Evolutionary conservation across 2,113 vertebrate species (phyloP).

Genomic region (Oreotragus oreotragus): DNA sequence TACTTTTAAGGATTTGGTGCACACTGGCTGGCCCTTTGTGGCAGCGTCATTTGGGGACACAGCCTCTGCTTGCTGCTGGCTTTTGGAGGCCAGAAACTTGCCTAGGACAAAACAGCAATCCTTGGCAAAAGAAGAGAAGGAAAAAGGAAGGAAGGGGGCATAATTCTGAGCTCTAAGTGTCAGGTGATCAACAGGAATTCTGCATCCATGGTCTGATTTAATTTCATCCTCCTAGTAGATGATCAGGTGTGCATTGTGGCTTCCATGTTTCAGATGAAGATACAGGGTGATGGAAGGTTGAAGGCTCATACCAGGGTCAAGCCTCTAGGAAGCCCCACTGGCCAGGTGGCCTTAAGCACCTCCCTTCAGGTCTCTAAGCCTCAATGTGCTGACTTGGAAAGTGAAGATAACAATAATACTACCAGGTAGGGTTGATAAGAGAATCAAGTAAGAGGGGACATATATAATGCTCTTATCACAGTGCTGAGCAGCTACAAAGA

Average conservation of each 20-base stretch:
- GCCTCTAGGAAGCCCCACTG: neutral
- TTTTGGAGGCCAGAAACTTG: neutral
- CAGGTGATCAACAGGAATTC: neutral
- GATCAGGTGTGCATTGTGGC: neutral
- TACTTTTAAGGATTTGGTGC: conserved; percentile 57
- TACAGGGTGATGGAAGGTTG: neutral
- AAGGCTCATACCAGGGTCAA: neutral
- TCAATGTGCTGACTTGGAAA: neutral
- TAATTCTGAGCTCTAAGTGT: neutral
- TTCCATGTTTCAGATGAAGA: neutral
- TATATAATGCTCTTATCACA: neutral
- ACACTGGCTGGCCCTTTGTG: conserved; percentile 31
- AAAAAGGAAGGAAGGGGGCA: neutral
- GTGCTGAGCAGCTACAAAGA: neutral
- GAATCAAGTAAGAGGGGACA: neutral
- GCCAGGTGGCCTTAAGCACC: neutral
- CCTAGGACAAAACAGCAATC: neutral
- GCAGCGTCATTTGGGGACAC: neutral
- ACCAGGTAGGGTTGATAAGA: neutral
- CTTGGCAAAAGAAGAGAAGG: neutral
- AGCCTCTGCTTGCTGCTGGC: neutral
- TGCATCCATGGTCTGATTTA: neutral
- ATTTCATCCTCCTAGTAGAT: neutral
- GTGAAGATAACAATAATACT: neutral
- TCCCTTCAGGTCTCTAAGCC: neutral